These are phyloP conservation scores for Ophion obscuratus DNA, from an alignment of 2,888 invertebrate species.

Conservation along the genomic window DNA sequence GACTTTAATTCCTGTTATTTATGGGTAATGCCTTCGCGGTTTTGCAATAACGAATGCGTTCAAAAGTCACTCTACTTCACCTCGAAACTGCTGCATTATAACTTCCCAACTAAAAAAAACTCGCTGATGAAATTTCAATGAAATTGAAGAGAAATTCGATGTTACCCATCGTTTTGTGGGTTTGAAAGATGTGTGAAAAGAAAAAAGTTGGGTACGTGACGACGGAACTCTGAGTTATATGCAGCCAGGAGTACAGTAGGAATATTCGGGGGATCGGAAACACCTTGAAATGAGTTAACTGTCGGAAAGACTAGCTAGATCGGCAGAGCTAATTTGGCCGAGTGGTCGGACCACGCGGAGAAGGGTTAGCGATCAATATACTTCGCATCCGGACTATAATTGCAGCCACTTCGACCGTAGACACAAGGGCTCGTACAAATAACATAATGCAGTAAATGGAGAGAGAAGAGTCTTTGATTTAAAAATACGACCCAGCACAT, in stretches of 20 bases:
- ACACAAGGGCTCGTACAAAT: neutral
- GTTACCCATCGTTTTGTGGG: neutral
- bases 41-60: too few species aligned
- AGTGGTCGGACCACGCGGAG: neutral
- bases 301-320: neutral
- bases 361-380: neutral
- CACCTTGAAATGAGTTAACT: neutral
- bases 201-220: neutral
- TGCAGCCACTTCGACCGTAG: neutral
- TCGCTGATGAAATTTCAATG: neutral
- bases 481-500: neutral
- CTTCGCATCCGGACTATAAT: neutral
- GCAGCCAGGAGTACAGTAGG: neutral
- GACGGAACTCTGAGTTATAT: neutral
- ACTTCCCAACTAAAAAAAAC: neutral
- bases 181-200: neutral
- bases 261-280: neutral
- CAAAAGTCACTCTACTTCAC: too few species aligned
- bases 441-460: neutral
- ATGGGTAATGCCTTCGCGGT: too few species aligned
- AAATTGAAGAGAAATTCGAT: neutral
- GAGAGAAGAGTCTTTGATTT: neutral
- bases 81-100: too few species aligned
- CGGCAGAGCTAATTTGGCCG: neutral
- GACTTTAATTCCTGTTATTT: too few species aligned